Evolutionary conservation across 2,113 vertebrate species (phyloP).

Genomic region (Leiothrix lutea): DNA sequence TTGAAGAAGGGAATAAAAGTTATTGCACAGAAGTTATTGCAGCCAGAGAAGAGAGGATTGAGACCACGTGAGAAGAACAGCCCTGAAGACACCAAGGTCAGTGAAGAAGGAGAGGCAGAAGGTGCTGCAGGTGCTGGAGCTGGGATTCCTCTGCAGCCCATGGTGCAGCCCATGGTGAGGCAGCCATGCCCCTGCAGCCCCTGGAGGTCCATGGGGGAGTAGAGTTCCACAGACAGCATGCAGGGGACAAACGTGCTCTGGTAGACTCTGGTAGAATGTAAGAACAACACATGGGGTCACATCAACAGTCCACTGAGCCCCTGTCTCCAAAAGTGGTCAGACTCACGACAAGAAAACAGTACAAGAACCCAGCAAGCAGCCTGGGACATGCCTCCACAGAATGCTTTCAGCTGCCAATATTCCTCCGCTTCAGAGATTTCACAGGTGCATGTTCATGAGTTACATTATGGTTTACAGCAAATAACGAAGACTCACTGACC

Average conservation of each 20-base stretch:
- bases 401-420: neutral
- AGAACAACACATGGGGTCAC: neutral
- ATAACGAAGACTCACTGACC: neutral
- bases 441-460: neutral
- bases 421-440: neutral
- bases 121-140: neutral
- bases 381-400: neutral
- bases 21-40: neutral
- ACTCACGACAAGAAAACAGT: neutral
- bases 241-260: neutral
- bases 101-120: neutral
- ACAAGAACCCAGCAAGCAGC: neutral
- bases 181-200: too few relatives aligned
- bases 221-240: neutral
- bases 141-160: neutral
- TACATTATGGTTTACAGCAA: neutral
- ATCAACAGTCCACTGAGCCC: neutral
- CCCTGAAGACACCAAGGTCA: neutral
- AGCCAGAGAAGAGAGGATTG: neutral
- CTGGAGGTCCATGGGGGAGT: neutral
- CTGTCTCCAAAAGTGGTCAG: neutral
- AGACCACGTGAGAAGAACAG: neutral
- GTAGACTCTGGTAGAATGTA: neutral
- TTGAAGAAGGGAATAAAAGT: neutral
- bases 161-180: neutral